Conservation (phyloP, 2,113 vertebrate genomes). For the Coptodon rendalli region DNA sequence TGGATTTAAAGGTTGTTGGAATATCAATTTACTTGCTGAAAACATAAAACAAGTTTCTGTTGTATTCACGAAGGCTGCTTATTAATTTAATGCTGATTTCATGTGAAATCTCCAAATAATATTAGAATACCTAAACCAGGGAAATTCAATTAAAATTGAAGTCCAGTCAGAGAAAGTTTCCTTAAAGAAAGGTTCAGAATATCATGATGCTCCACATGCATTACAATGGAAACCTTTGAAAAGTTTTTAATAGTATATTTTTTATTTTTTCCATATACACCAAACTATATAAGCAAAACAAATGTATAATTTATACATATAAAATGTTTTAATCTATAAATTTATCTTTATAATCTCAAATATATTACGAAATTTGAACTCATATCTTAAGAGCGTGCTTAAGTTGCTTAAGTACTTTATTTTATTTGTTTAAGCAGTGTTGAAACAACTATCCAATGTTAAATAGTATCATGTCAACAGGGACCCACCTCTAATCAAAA, state of each 20-base stretch:
- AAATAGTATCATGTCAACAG: constrained; percentile 2
- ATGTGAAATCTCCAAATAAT: background rate
- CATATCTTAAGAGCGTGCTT: background rate
- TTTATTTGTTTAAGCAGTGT: background rate
- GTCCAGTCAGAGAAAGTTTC: background rate
- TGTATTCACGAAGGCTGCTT: background rate
- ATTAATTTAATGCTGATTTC: background rate
- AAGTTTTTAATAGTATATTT: no score
- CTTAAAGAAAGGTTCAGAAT: no score
- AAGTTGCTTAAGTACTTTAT: background rate
- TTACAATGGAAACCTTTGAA: no score
- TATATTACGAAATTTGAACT: background rate
- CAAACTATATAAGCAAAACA: no score
- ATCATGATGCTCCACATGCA: no score
- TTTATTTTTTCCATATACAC: no score
- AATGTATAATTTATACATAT: background rate
- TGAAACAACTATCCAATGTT: background rate
- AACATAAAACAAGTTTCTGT: background rate
- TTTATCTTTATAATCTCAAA: background rate
- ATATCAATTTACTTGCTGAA: background rate
- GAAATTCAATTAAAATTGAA: background rate
- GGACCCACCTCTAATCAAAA: background rate
- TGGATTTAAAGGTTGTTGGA: background rate
- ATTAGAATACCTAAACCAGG: background rate
- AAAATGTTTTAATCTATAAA: background rate